Evolutionary conservation across 2,888 invertebrate species (phyloP).

Genomic region (Norana najaformis): DNA sequence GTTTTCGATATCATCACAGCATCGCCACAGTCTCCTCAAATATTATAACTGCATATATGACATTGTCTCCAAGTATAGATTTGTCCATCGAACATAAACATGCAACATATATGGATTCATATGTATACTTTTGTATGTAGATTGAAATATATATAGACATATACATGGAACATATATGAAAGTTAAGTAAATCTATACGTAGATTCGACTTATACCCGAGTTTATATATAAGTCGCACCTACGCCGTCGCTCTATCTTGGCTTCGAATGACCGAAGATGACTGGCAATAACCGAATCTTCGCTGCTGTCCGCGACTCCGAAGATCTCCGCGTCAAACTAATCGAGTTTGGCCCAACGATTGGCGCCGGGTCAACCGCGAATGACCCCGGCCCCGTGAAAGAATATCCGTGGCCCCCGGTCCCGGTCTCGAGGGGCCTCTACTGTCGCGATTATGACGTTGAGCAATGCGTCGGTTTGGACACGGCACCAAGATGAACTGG

Average conservation of each 20-base stretch:
- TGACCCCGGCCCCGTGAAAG: neutral
- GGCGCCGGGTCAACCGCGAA: neutral
- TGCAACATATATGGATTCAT: too few relatives aligned
- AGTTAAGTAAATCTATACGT: too few relatives aligned
- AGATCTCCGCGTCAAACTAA: neutral
- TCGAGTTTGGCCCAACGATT: neutral
- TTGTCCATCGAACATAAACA: too few relatives aligned
- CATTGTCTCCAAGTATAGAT: neutral
- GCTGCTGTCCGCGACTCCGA: neutral
- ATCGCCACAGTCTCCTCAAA: neutral
- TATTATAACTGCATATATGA: neutral
- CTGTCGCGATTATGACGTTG: neutral
- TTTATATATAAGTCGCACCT: neutral
- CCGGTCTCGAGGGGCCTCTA: neutral
- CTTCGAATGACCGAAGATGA: neutral
- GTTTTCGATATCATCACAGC: neutral
- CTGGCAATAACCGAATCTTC: neutral
- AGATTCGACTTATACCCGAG: neutral
- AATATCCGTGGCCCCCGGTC: neutral
- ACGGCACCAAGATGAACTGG: neutral
- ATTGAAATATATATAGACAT: too few relatives aligned
- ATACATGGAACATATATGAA: too few relatives aligned
- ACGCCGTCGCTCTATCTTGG: neutral
- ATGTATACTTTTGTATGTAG: too few relatives aligned
- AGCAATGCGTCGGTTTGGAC: neutral